Evolutionary conservation across 1,140 invertebrate genomes (phyloP), one percentile per base, ranked within the genome.

Genomic region (Macrobrachium rosenbergii): DNA sequence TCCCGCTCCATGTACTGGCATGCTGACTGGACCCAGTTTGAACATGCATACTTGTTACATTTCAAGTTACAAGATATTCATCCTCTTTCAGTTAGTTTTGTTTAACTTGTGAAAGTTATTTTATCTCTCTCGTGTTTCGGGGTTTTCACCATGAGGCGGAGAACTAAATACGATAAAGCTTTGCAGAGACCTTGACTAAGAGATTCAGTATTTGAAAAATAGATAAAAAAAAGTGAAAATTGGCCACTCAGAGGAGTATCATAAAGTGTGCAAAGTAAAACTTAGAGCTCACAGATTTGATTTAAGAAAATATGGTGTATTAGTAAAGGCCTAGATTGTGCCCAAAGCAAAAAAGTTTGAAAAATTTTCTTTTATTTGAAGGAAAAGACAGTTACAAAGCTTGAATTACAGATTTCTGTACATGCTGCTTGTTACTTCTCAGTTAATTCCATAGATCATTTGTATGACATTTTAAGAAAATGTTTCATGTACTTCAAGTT

Each of bases 271-370:
- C 62, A 59, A 60, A 62, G 64, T 45, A 63, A 58, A 63, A n/a
- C 78, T 80, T 64, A 21, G 78, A 80, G 78, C 78, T 63, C 78
- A 80, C 52, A 80, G 14, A 80, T 43, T 62, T 80, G 78, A 63
- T n/a, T 80, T 21, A 80, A 80, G 52, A 80, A 80, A 80, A 58
- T 5, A 5, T 37, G 58, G 52, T 63, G 78, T 63, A 80, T 80
- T 43, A 78, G 78, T 80, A 5, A 80, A 80, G 23, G 59, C 64
- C 78, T 28, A 63, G 64, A 28, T 37, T 80, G 8, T 17, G 64
- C 64, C 78, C 78, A 21, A 80, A 80, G 64, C 78, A 80, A 80
- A 37, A 43, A n/a, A 80, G 59, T 37, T 28, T 80, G 78, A 80
- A 80, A 80, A 63, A 19, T 63, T n/a, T 62, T 80, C 64, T 80